A percentile compares a stretch with the other conserved stretches of the same genome.
phyloP scores from a whole-genome alignment of 2,113 vertebrate genomes.

The Toxotes jaculatrix region DNA sequence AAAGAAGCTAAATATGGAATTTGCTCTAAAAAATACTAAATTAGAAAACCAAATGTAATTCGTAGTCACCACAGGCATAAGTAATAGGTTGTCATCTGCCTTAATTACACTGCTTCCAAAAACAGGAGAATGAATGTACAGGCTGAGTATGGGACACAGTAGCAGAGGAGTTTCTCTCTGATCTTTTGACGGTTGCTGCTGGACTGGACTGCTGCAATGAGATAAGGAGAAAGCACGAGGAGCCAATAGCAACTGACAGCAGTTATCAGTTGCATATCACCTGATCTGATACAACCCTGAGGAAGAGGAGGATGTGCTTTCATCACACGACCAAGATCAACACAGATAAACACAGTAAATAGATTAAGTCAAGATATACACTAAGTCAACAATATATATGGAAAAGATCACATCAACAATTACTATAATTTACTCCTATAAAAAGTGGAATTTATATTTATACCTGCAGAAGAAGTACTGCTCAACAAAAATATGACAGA shows the following conservation, averaged over 20 bases:
- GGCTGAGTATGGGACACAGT: slow-evolving; percentile 32
- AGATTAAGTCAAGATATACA: not conserved
- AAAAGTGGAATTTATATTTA: slow-evolving; percentile 1
- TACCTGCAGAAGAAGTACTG: not conserved
- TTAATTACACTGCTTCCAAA: slow-evolving; percentile 69
- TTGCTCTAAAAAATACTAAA: slow-evolving; percentile 42
- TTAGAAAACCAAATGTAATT: slow-evolving; percentile 64
- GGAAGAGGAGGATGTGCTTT: slow-evolving; percentile 5
- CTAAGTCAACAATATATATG: not conserved
- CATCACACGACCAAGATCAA: slow-evolving; percentile 17
- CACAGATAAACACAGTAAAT: not conserved
- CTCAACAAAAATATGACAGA: slow-evolving; percentile 10
- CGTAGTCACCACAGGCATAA: slow-evolving; percentile 55
- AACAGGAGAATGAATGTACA: slow-evolving; percentile 43
- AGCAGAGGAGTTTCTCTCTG: slow-evolving; percentile 32
- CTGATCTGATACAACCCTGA: slow-evolving; percentile 31
- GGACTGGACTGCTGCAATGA: slow-evolving; percentile 30
- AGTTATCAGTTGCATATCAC: slow-evolving; percentile 32
- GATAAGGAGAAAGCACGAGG: slow-evolving; percentile 33
- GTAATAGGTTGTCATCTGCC: slow-evolving; percentile 42
- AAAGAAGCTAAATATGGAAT: slow-evolving; percentile 47
- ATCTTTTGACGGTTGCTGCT: slow-evolving; percentile 39
- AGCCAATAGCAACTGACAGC: slow-evolving; percentile 14
- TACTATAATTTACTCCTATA: not conserved
- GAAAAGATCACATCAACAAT: not conserved